Evolutionary conservation across 1,140 invertebrate genomes (phyloP).

Genomic region (Papilio xuthus): DNA sequence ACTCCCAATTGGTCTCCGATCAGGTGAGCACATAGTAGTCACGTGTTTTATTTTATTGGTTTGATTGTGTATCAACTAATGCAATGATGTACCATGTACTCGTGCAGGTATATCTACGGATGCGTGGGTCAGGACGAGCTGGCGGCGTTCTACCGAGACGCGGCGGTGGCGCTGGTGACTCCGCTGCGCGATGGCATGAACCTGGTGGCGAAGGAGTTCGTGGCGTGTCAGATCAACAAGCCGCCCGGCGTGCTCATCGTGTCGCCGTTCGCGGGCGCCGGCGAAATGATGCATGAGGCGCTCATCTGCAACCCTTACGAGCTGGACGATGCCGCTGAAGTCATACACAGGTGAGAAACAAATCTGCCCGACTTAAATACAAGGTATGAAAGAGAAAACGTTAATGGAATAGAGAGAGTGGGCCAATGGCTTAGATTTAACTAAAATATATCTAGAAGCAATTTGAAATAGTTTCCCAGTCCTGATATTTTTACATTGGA

Average conservation of each 20-base stretch:
- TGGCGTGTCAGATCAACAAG: constrained; percentile 94
- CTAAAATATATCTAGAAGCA: too few relatives aligned
- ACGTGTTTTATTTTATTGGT: too few relatives aligned
- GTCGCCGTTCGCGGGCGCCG: constrained; percentile 94
- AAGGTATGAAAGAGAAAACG: background rate
- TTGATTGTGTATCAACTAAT: too few relatives aligned
- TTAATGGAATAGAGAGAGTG: background rate
- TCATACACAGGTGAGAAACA: constrained; percentile 86
- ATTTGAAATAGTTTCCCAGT: too few relatives aligned
- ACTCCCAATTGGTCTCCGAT: constrained; percentile 96
- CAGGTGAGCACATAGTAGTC: constrained; percentile 76
- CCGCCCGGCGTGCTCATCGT: constrained; percentile 94
- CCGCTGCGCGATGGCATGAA: constrained; percentile 96
- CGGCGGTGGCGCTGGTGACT: constrained; percentile 92
- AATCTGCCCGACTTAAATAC: background rate
- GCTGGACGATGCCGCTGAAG: constrained; percentile 92
- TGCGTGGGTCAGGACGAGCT: constrained; percentile 93
- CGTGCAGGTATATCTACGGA: constrained; percentile 90
- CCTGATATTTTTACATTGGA: too few relatives aligned
- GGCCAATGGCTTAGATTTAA: background rate
- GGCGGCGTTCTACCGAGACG: constrained; percentile 92
- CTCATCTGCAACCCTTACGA: constrained; percentile 95
- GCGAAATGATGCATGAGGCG: constrained; percentile 95
- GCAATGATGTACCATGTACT: background rate
- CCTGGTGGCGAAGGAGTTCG: constrained; percentile 95